Evolutionary conservation across 2,888 invertebrate species (phyloP).

Genomic region (Operophtera brumata): DNA sequence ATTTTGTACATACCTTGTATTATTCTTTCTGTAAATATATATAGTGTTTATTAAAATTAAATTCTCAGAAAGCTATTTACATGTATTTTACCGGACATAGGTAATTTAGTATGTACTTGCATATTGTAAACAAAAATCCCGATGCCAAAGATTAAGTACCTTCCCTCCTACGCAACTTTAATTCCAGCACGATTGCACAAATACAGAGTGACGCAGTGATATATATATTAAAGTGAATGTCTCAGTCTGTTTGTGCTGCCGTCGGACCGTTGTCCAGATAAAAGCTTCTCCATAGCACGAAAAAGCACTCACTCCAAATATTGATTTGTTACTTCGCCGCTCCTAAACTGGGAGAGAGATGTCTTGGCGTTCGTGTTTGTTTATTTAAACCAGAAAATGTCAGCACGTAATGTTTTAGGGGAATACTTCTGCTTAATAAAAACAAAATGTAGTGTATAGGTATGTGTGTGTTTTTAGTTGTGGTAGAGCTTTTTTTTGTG

Average conservation of each 20-base stretch:
- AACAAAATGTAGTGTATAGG: no score
- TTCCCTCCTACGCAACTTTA: neutral
- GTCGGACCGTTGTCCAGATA: constrained; percentile 79
- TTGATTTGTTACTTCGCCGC: constrained; percentile 78
- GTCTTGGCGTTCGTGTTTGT: constrained; percentile 59
- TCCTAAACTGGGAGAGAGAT: constrained; percentile 71
- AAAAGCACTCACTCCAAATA: constrained; percentile 81
- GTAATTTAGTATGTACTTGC: no score
- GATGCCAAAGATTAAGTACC: neutral
- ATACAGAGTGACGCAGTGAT: constrained; percentile 41
- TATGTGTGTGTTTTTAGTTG: no score
- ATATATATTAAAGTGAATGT: constrained; percentile 75
- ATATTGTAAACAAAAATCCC: no score
- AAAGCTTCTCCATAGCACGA: constrained; percentile 80
- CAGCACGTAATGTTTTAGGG: constrained; percentile 31
- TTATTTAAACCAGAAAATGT: constrained; percentile 54
- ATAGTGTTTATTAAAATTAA: no score
- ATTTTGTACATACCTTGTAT: no score
- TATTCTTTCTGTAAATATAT: no score
- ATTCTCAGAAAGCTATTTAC: no score
- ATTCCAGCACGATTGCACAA: constrained; percentile 16
- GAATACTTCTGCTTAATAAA: neutral
- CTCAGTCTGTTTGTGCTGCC: constrained; percentile 73
- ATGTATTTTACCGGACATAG: no score
- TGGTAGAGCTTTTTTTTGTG: no score